Evolutionary conservation across 2,113 vertebrate genomes (phyloP).

Genomic region (Protobothrops mucrosquamatus): DNA sequence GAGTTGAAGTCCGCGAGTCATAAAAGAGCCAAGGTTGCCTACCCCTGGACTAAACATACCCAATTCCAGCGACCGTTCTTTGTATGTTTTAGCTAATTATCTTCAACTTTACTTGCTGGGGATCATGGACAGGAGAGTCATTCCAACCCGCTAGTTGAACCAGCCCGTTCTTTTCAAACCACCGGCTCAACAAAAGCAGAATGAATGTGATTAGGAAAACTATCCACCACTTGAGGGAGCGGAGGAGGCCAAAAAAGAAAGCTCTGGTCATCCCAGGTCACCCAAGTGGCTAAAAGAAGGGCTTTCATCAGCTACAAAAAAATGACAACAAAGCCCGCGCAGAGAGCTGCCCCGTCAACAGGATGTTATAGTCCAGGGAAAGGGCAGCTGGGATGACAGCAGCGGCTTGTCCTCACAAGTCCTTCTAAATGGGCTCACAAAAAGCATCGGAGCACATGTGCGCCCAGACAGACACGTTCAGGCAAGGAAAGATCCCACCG

Average conservation of each 20-base stretch:
- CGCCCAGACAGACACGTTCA: not conserved
- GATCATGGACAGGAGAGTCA: not conserved
- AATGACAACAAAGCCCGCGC: constrained; percentile 18
- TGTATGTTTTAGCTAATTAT: not conserved
- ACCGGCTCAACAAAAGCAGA: too few species aligned
- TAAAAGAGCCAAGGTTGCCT: too few species aligned
- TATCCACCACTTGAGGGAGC: not conserved
- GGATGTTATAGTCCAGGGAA: too few species aligned
- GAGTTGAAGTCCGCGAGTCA: too few species aligned
- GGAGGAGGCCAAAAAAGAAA: too few species aligned
- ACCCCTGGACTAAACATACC: too few species aligned
- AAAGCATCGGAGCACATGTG: not conserved
- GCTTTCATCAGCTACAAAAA: not conserved
- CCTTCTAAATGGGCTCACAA: not conserved
- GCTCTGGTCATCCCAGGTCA: not conserved
- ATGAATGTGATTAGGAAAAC: not conserved
- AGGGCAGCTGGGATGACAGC: not conserved
- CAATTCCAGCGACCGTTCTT: not conserved
- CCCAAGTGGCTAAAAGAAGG: not conserved
- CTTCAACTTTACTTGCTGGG: not conserved
- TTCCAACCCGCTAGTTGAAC: not conserved
- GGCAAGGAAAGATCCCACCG: not conserved
- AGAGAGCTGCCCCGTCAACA: too few species aligned
- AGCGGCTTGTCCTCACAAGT: not conserved
- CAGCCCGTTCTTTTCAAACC: not conserved